phyloP scores from a whole-genome alignment of 1,140 invertebrate species.

The Drosophila orena region DNA sequence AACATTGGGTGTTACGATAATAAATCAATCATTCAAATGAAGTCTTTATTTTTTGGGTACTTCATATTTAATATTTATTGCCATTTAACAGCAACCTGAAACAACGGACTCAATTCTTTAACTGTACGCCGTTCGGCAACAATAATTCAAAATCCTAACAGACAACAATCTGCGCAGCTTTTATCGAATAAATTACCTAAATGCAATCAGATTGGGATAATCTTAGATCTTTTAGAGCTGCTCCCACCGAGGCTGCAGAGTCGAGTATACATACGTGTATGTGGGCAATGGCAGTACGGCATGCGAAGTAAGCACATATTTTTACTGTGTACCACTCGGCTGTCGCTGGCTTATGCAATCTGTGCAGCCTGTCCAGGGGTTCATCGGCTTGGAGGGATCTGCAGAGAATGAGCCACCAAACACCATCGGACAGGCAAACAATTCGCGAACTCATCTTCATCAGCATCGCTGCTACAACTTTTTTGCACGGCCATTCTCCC shows the following conservation, averaged over 20 bases:
- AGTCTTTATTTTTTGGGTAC: too few species aligned
- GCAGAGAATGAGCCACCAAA: conserved; percentile 28
- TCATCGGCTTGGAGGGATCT: conserved; percentile 2
- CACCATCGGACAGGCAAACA: conserved; percentile 5
- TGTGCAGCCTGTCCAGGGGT: background rate
- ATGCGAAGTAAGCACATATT: background rate
- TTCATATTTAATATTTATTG: background rate
- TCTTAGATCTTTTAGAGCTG: background rate
- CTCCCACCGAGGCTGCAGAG: too few species aligned
- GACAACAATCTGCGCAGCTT: background rate
- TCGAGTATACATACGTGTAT: background rate
- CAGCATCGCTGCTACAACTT: conserved; percentile 56
- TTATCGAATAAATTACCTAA: background rate
- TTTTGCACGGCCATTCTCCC: conserved; percentile 46
- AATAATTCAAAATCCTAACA: background rate
- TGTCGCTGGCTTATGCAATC: conserved; percentile 61
- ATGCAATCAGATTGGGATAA: background rate
- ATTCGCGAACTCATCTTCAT: conserved; percentile 69
- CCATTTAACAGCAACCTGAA: too few species aligned
- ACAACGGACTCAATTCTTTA: background rate
- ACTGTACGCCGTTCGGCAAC: background rate
- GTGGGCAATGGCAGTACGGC: too few species aligned
- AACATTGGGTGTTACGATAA: too few species aligned
- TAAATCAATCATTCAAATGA: too few species aligned
- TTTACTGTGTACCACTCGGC: conserved; percentile 5